Evolutionary conservation across 2,888 invertebrate genomes (phyloP).

Genomic region (Noctua janthina): DNA sequence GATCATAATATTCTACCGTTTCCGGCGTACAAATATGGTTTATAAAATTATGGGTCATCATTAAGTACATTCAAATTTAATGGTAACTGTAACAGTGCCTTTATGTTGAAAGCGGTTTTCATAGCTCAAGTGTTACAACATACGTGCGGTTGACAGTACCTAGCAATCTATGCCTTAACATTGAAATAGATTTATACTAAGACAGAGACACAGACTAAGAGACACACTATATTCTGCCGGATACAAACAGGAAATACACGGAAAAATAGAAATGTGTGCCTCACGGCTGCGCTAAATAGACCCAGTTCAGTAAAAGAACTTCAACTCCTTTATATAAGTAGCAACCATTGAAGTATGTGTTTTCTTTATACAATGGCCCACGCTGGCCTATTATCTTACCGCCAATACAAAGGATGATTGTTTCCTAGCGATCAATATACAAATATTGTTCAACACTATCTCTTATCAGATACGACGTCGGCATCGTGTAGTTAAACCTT

Average conservation of each 20-base stretch:
- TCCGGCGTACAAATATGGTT: too few species aligned
- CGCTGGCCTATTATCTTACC: conserved; percentile 35
- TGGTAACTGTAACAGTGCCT: not conserved
- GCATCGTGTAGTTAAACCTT: conserved; percentile 61
- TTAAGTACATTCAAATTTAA: too few species aligned
- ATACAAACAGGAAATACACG: not conserved
- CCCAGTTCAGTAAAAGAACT: not conserved
- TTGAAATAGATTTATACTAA: not conserved
- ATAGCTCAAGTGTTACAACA: not conserved
- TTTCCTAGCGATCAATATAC: conserved; percentile 78
- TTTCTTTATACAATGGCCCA: not conserved
- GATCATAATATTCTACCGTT: too few species aligned
- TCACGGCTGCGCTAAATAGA: not conserved
- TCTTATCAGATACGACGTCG: conserved; percentile 64
- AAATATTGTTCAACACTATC: conserved; percentile 76
- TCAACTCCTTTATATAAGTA: not conserved
- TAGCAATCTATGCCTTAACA: not conserved
- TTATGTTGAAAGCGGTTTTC: not conserved
- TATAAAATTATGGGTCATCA: too few species aligned
- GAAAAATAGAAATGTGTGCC: not conserved
- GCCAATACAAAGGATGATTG: conserved; percentile 72
- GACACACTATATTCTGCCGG: not conserved
- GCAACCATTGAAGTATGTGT: not conserved
- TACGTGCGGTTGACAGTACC: not conserved
- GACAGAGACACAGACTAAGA: not conserved